Conservation (phyloP, 2,888 invertebrate species). For the Harpalus rufipes region DNA sequence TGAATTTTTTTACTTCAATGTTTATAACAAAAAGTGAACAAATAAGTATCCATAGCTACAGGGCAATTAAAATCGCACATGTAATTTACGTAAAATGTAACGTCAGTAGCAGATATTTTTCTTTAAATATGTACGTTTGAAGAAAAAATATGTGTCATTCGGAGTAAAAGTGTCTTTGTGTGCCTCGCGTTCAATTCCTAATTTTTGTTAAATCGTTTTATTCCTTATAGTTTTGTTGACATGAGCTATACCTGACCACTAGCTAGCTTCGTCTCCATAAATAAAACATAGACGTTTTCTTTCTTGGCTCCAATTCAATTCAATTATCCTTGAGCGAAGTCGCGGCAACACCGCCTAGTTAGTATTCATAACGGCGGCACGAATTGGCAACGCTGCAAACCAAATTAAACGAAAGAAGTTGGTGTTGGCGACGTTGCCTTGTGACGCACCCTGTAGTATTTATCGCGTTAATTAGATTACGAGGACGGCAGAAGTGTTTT, state of each 20-base stretch:
- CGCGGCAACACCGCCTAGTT: slow-evolving; percentile 58
- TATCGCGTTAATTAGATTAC: slow-evolving; percentile 60
- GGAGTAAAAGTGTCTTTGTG: too few relatives aligned
- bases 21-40: too few relatives aligned
- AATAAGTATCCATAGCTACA: too few relatives aligned
- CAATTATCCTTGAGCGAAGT: slow-evolving; percentile 54
- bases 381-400: slow-evolving; percentile 61
- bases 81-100: too few relatives aligned
- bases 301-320: slow-evolving; percentile 65
- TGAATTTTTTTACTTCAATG: too few relatives aligned
- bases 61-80: too few relatives aligned
- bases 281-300: slow-evolving; percentile 63
- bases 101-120: too few relatives aligned
- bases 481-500: slow-evolving; percentile 26
- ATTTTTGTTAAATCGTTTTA: too few relatives aligned
- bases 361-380: slow-evolving; percentile 61
- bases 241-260: neutral
- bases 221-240: too few relatives aligned
- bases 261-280: slow-evolving; percentile 37
- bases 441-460: slow-evolving; percentile 54
- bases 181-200: too few relatives aligned
- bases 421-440: slow-evolving; percentile 47
- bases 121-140: too few relatives aligned
- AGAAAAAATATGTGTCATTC: too few relatives aligned
- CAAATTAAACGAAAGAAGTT: slow-evolving; percentile 62